These are phyloP conservation scores for Alectura lathami DNA, from an alignment of 2,113 vertebrate genomes.

Conservation along the genomic window DNA sequence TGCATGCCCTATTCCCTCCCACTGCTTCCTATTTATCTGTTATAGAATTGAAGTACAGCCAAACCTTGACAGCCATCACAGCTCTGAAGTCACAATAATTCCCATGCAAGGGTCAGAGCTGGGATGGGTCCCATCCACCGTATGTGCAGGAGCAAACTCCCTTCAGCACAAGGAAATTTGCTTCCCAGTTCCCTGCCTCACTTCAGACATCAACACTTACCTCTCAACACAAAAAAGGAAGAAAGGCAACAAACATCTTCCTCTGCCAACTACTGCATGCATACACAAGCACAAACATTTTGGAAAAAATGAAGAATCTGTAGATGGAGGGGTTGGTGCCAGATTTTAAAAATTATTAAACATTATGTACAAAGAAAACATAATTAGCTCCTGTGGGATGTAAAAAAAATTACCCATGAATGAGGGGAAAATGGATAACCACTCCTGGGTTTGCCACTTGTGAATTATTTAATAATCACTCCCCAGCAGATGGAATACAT, in stretches of 20 bases:
- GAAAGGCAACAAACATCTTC: not conserved
- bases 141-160: not conserved
- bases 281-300: not conserved
- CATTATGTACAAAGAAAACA: conserved; percentile 53
- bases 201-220: not conserved
- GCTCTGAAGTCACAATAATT: not conserved
- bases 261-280: not conserved
- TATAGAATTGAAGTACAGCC: not conserved
- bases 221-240: not conserved
- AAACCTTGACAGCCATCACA: not conserved
- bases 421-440: conserved; percentile 55
- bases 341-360: conserved; percentile 47
- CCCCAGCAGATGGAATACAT: conserved; percentile 61
- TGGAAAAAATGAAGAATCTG: not conserved
- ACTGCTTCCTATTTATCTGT: not conserved
- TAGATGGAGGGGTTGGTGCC: not conserved
- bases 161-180: not conserved
- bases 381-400: conserved; percentile 43
- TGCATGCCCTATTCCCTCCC: not conserved
- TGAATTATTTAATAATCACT: conserved; percentile 74
- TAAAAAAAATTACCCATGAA: conserved; percentile 52
- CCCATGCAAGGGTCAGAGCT: not conserved
- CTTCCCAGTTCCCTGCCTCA: not conserved
- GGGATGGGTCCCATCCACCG: not conserved
- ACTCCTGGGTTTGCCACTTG: conserved; percentile 41